Evolutionary conservation across 2,797 vertebrate species (phyloP).

Genomic region (Anabas testudineus): DNA sequence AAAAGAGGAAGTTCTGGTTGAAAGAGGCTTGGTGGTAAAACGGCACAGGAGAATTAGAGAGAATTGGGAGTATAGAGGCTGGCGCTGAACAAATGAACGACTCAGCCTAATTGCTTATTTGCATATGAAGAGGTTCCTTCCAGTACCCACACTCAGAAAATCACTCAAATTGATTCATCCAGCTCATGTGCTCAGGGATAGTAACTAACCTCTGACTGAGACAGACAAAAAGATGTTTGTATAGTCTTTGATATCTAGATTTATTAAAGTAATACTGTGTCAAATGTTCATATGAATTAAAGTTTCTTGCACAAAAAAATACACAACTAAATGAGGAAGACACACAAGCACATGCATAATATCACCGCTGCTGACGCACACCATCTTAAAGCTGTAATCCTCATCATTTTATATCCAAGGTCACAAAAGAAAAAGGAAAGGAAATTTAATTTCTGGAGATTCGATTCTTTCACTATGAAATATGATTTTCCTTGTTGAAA

Average conservation of each 20-base stretch:
- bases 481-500: too few relatives aligned
- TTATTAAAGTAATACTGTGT: constrained; percentile 21
- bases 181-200: constrained; percentile 39
- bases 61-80: constrained; percentile 70
- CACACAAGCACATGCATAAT: not conserved
- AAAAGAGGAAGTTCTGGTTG: constrained; percentile 63
- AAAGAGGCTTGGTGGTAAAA: constrained; percentile 66
- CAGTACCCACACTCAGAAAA: constrained; percentile 64
- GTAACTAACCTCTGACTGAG: constrained; percentile 41
- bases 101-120: constrained; percentile 74
- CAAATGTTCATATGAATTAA: constrained; percentile 17
- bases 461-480: too few relatives aligned
- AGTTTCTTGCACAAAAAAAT: constrained; percentile 13
- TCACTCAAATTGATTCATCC: constrained; percentile 69
- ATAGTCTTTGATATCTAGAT: constrained; percentile 35
- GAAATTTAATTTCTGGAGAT: too few relatives aligned
- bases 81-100: constrained; percentile 61
- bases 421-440: too few relatives aligned
- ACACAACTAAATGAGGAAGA: not conserved
- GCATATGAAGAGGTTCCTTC: constrained; percentile 72
- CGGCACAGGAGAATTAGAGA: constrained; percentile 53
- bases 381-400: too few relatives aligned
- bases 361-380: too few relatives aligned
- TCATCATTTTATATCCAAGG: too few relatives aligned
- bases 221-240: constrained; percentile 22